A percentile compares a stretch with the other conserved stretches of the same genome.
These are phyloP conservation scores for Mobula birostris DNA, from an alignment of 2,113 vertebrate genomes.

Conservation along the genomic window DNA sequence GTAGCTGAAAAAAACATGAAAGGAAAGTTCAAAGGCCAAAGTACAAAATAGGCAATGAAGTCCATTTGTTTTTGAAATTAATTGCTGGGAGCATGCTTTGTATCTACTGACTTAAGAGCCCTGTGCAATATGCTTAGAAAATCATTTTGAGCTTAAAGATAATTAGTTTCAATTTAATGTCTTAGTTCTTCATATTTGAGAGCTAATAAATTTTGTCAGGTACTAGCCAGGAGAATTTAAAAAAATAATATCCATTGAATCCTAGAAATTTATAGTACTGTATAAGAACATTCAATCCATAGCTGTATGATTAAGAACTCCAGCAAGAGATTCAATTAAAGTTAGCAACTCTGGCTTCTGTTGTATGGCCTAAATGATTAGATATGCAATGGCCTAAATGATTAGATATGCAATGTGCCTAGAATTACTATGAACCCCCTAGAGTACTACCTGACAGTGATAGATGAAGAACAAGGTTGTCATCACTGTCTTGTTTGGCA, in stretches of 20 bases:
- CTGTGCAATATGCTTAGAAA: neutral
- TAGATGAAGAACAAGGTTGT: neutral
- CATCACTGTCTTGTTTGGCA: neutral
- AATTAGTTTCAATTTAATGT: neutral
- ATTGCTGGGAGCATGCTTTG: neutral
- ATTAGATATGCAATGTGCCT: neutral
- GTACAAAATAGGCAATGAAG: neutral
- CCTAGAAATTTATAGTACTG: too few species aligned
- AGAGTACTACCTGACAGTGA: neutral
- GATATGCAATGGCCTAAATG: neutral
- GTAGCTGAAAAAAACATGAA: slow-evolving; percentile 52
- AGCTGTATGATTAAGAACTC: too few species aligned
- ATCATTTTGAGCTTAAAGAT: neutral
- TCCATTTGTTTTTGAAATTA: slow-evolving; percentile 17
- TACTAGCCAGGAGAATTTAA: neutral
- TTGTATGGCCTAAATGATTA: neutral
- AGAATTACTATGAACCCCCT: neutral
- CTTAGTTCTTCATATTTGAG: neutral
- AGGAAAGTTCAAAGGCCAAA: slow-evolving; percentile 39
- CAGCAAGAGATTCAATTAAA: too few species aligned
- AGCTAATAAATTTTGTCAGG: neutral
- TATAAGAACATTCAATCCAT: too few species aligned
- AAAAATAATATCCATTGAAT: neutral
- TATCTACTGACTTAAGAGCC: neutral
- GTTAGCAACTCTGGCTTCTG: too few species aligned